Evolutionary conservation across 2,888 invertebrate species (phyloP).

Genomic region (Hypercompe scribonia): DNA sequence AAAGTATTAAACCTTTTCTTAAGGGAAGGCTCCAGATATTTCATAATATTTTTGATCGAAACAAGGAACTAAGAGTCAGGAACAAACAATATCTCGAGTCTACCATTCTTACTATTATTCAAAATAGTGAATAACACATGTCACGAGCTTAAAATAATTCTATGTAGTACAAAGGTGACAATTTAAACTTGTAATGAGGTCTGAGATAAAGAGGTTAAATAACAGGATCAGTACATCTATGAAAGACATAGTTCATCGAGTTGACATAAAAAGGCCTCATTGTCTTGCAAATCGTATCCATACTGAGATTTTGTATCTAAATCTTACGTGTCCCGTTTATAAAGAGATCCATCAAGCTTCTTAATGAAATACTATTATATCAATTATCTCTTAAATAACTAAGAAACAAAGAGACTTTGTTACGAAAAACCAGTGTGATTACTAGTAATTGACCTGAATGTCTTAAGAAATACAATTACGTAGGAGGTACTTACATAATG

Average conservation of each 20-base stretch:
- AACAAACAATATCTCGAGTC: too few species aligned
- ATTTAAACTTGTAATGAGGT: not conserved
- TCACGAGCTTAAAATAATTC: too few species aligned
- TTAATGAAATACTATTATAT: not conserved
- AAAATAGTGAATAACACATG: too few species aligned
- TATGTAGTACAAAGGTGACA: too few species aligned
- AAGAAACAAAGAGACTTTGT: constrained; percentile 10
- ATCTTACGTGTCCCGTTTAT: not conserved
- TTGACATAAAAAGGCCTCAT: not conserved
- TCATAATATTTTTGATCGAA: too few species aligned
- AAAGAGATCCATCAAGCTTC: not conserved
- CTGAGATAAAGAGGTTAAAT: not conserved
- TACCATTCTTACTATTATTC: too few species aligned
- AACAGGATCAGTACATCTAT: too few species aligned
- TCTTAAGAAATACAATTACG: constrained; percentile 43
- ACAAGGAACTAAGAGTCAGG: too few species aligned
- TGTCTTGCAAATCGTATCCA: not conserved
- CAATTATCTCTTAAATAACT: constrained; percentile 3
- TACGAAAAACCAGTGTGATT: constrained; percentile 13
- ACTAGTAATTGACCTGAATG: constrained; percentile 32
- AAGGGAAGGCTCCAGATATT: not conserved
- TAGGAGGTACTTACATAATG: constrained; percentile 59
- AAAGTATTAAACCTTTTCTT: not conserved
- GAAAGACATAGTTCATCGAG: not conserved
- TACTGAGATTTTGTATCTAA: not conserved